These are phyloP conservation scores for Arge pagana DNA, from an alignment of 2,888 invertebrate species.

Conservation along the genomic window DNA sequence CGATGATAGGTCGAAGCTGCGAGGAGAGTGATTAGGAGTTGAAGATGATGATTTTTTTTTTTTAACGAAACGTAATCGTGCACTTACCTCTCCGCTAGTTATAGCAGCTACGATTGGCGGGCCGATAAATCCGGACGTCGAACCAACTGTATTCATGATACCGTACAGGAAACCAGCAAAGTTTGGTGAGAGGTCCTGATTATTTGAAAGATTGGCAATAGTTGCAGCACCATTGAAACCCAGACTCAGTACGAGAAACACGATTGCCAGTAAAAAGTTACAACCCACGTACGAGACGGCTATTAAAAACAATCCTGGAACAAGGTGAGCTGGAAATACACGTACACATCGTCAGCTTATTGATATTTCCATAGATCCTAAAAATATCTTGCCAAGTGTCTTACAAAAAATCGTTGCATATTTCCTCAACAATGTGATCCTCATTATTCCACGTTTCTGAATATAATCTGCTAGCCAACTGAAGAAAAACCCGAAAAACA, in stretches of 20 bases:
- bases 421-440: constrained; percentile 53
- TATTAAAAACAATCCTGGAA: constrained; percentile 63
- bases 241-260: constrained; percentile 44
- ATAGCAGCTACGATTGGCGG: constrained; percentile 70
- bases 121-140: constrained; percentile 73
- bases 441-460: constrained; percentile 57
- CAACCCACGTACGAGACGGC: constrained; percentile 47
- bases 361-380: background rate
- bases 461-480: constrained; percentile 73
- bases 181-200: constrained; percentile 74
- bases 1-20: background rate
- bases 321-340: constrained; percentile 64
- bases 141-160: constrained; percentile 74
- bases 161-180: constrained; percentile 76
- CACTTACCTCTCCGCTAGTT: constrained; percentile 62
- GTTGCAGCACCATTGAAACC: constrained; percentile 58
- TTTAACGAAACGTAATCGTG: constrained; percentile 8
- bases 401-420: constrained; percentile 48
- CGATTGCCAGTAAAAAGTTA: constrained; percentile 39
- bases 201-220: constrained; percentile 58
- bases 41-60: background rate
- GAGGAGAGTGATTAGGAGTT: background rate
- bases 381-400: constrained; percentile 17
- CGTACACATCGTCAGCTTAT: too few relatives aligned
- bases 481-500: constrained; percentile 72